Evolutionary conservation across 2,113 vertebrate genomes (phyloP).

Genomic region (Coreoperca whiteheadi): DNA sequence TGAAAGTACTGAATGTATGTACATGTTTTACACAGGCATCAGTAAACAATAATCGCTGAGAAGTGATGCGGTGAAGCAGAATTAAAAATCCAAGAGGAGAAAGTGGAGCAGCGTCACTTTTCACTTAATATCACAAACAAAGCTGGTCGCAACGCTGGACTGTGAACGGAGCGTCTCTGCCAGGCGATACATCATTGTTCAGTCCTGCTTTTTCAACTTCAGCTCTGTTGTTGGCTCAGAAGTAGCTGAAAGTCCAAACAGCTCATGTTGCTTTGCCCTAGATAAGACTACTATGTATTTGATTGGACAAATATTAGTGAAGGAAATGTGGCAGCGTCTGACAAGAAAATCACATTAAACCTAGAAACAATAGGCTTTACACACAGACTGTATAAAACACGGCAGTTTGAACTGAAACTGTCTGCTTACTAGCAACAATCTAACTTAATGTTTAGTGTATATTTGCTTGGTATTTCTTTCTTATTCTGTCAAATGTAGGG

Average conservation of each 20-base stretch:
- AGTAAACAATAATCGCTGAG: constrained; percentile 25
- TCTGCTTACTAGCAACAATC: not conserved
- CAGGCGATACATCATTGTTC: not conserved
- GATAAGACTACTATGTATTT: not conserved
- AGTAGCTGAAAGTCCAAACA: not conserved
- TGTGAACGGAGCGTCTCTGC: not conserved
- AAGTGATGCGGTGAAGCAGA: constrained; percentile 4
- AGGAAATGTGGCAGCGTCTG: not conserved
- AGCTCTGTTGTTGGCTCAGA: not conserved
- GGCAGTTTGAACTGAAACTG: not conserved
- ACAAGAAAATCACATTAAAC: constrained; percentile 3
- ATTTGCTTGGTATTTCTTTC: not conserved
- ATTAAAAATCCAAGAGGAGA: constrained; percentile 13
- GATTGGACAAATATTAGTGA: not conserved
- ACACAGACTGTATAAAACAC: too few species aligned
- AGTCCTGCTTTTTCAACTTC: not conserved
- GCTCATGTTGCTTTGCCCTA: constrained; percentile 3
- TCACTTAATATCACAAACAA: not conserved
- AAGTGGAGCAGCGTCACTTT: constrained; percentile 35
- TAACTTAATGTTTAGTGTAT: not conserved
- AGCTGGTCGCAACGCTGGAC: not conserved
- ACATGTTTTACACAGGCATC: not conserved
- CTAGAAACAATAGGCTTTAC: not conserved
- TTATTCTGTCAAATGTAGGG: not conserved
- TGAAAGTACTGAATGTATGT: not conserved